Evolutionary conservation across 2,113 vertebrate genomes (phyloP).

Genomic region (Chaetops frenatus): DNA sequence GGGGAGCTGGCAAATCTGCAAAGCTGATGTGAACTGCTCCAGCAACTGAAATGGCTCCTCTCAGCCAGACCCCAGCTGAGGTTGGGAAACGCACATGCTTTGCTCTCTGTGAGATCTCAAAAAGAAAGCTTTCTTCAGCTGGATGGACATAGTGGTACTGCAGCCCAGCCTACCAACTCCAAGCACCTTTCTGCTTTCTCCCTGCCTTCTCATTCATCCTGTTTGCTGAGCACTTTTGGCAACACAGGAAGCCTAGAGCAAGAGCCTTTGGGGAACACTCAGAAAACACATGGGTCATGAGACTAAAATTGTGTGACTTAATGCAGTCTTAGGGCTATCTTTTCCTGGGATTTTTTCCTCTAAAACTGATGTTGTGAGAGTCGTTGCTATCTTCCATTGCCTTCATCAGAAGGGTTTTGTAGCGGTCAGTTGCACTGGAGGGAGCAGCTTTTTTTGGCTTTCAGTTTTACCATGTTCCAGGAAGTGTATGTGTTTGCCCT

Average conservation of each 20-base stretch:
- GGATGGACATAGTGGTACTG: neutral
- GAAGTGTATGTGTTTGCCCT: neutral
- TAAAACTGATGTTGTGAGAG: neutral
- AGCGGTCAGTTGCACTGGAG: neutral
- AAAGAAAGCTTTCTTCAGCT: neutral
- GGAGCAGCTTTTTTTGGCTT: neutral
- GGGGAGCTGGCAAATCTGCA: constrained; percentile 34
- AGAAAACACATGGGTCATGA: neutral
- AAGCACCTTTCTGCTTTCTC: neutral
- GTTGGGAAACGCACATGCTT: neutral
- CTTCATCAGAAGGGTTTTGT: neutral
- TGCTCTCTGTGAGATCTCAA: neutral
- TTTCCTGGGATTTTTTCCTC: neutral
- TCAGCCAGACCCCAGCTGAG: neutral
- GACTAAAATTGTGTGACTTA: neutral
- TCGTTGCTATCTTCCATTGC: neutral
- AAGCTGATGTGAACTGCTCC: neutral
- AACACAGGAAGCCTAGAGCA: neutral
- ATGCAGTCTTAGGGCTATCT: neutral
- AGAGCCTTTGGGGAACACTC: neutral
- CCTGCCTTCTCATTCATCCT: neutral
- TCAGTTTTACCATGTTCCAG: neutral
- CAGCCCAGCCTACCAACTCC: neutral
- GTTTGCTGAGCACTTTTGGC: neutral
- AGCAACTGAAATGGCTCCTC: neutral